Base-by-base conservation (phyloP, 2,888 invertebrate genomes). In the Drosophila birchii region DNA sequence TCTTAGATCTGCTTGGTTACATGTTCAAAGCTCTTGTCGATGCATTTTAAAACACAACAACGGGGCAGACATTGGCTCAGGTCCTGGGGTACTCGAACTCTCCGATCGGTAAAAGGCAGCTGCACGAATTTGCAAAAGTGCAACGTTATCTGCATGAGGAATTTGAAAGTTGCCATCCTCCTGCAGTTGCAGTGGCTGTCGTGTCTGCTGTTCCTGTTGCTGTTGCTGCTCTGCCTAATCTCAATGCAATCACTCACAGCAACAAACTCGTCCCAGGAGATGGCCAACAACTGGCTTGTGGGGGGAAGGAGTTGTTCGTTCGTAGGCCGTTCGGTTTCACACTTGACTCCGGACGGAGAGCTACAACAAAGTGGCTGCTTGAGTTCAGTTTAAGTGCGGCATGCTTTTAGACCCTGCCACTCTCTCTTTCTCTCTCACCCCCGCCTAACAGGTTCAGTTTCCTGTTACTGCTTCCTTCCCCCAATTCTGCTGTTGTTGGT, bases 191-290 rank as follows among this genome's bases (percentile, higher is more conserved):
- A 39, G 56, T 43, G 34, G 36, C 43, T 18, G 49, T 32, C 61
- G 18, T 54, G 61, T 36, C 45, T 53, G 55, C 58, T 32, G 45
- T 36, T 68, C 57, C 62, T 54, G 26, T 34, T 34, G 47, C 29
- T 47, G 74, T 49, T 71, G 63, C 62, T 56, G 81, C 75, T 78
- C 71, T 79, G 80, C 71, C 79, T 88, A 89, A 89, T 88, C 85
- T 80, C 85, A 80, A 83, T 82, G 85, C 85, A 86, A 88, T 89
- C 85, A 89, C 88, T 86, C 86, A 80, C 63, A 68, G 75, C 75
- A 78, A 72, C 78, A 78, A 88, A 66, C 39, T 20, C 57, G 53
- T 68, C 43, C 54, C 54, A 49, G 49, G 49, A 43, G 34, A n/a
- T 72, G 54, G 74, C 38, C 44, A 44, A 23, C 44, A 44, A 23